Evolutionary conservation across 1,140 invertebrate species (phyloP), one percentile per base, ranked within the genome.

Genomic region (Doryteuthis pealeii): DNA sequence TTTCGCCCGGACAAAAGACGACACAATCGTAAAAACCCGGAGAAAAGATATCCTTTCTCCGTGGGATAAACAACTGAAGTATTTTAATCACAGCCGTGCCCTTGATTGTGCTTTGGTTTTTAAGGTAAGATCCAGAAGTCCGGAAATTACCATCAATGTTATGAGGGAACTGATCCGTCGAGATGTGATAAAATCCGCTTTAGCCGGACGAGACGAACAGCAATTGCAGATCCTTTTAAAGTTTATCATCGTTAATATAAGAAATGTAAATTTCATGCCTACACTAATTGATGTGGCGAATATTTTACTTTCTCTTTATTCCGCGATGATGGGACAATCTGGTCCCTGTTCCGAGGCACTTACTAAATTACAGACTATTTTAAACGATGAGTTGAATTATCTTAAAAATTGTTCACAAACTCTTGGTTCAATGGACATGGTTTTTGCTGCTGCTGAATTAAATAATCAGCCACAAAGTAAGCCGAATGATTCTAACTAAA

Each of bases 61-160:
- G 69, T 89, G 92, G 85, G 95, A 98, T 82, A 86, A 86, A 30
- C 92, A 90, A 81, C 86, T 98, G 2, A 91, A 93, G 76, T 93
- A 92, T 87, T 96, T 95, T 87, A 90, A 94, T 80, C 95, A 94
- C 86, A 91, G 91, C 0, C 93, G 93, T 90, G 94, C 95, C 8
- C 88, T 98, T 15, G 92, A 94, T 82, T 83, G 87, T 73, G 95
- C 93, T 43, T 84, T 97, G 78, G 81, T 89, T 40, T 89, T 89
- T 0, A 68, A 73, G 31, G 69, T 82, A 12, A 62, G 81, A 15
- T 91, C 89, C 33, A 92, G 92, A 82, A 89, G 88, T 65, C 95
- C 96, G 4, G 92, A 95, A 80, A 89, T 92, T 35, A 93, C 94
- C 3, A 91, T 96, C 67, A 91, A 92, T 70, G 87, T 97, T 5